Evolutionary conservation across 2,113 vertebrate genomes (phyloP), one percentile per base, ranked within the genome.

Genomic region (Mormyrus lacerda): DNA sequence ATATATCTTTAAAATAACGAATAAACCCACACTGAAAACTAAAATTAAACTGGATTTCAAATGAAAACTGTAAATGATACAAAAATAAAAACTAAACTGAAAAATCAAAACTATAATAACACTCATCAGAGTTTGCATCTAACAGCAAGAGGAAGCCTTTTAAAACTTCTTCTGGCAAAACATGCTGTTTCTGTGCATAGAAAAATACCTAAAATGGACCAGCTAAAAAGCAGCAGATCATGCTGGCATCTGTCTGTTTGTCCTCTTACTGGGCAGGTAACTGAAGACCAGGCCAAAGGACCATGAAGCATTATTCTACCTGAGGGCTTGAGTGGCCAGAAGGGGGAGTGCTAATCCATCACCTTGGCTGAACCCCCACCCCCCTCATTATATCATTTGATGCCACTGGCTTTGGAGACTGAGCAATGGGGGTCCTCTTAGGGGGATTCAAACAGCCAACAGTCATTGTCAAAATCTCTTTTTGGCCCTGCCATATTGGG

Each of bases 371-470:
- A 87, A 53, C 27, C 19, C 35, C 89, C 83, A 91, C 91, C 87
- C 87, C 87, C 89, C 92, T 90, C 92, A 91, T 92, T 93, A 93
- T 94, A 93, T 94, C 93, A 94, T 93, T 95, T 94, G 93, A 93
- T 93, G 93, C 93, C 87, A 92, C 90, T 88, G 92, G 92, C 91
- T 92, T 94, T 94, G 93, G 91, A 91, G 90, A 89, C 84, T 90
- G 91, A 90, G 92, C 93, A 92, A 92, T 90, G 90, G 93, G 91
- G 93, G 95, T 93, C 94, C 94, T 93, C 92, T 91, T 93, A 94
- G 94, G 95, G 92, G 95, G 94, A 91, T 91, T 94, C 89, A 94
- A 91, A 91, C 90, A 53, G 45, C 9, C 50, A n/a, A 10, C 42
- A 17, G 15, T 82, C 89, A 31, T 35, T 65, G n/a, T 86, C 42